Conservation (phyloP, 1,140 invertebrate species). For the Phortica variegata region DNA sequence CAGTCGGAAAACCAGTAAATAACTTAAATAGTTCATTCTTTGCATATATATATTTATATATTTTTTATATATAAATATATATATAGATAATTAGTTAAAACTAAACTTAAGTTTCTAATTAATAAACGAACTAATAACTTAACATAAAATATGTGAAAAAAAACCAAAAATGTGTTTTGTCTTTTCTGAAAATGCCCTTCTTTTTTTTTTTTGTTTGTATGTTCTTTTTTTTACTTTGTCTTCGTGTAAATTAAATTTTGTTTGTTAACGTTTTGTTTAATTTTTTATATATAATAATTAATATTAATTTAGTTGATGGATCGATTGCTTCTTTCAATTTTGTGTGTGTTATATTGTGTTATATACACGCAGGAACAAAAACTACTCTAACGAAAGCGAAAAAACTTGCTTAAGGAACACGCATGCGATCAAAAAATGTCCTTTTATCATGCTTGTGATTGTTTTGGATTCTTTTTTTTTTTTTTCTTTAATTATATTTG, state of each 20-base stretch:
- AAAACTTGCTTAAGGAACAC: no score
- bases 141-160: neutral
- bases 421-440: no score
- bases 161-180: neutral
- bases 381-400: no score
- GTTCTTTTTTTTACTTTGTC: neutral
- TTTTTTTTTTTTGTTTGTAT: neutral
- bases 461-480: no score
- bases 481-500: no score
- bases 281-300: neutral
- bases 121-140: neutral
- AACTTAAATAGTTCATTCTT: constrained; percentile 1
- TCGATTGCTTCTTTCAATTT: no score
- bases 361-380: no score
- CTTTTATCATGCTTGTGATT: no score
- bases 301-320: no score
- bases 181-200: neutral
- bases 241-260: neutral
- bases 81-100: neutral
- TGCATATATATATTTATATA: neutral
- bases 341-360: no score
- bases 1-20: no score
- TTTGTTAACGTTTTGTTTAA: neutral
- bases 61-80: neutral
- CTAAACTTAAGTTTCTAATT: neutral